Evolutionary conservation across 2,888 invertebrate genomes (phyloP), one percentile per base, ranked within the genome.

Genomic region (Boloria euphrosyne): DNA sequence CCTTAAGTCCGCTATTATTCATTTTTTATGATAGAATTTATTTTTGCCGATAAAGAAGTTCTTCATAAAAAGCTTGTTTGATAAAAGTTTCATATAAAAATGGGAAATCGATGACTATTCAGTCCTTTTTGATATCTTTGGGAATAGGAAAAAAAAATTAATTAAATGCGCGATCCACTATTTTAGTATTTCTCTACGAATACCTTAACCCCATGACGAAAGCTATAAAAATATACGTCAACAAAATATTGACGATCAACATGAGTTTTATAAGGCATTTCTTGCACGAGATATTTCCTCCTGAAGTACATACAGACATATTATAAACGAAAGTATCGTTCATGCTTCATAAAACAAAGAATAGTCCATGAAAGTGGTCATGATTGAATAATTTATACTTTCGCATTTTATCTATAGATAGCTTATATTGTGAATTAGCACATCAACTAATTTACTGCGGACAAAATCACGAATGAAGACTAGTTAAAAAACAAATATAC

Each of bases 291-390:
- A 57, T 57, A 44, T 46, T 57, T 38, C 31, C 57, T 46, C 46
- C 46, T 22, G 57, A 22, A 22, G 27, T 3, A 38, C 31, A 7
- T 0, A 31, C 31, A 31, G 7, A 38, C 31, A 38, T 38, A 38
- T 38, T 38, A 46, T 22, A 44, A 46, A 57, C 57, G 57, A 57
- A 57, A 57, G 57, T 57, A 57, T 16, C 57, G 46, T 57, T 57
- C 57, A 57, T 57, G 57, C 57, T 57, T 57, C 57, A 57, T 57
- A 57, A 57, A 27, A 57, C 57, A 57, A 57, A 57, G 57, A 57
- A 18, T 27, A 46, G 46, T 46, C 57, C 57, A 57, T 46, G 57
- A 57, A 57, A 57, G 55, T 63, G 43, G 43, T 57, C 46, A 16
- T 38, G 46, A 62, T 62, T 63, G 57, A 46, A 46, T 57, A 57